Percentiles rank a stretch among this genome's conserved stretches.
phyloP scores from a whole-genome alignment of 2,113 vertebrate species.

The Nansenia antarctica region DNA sequence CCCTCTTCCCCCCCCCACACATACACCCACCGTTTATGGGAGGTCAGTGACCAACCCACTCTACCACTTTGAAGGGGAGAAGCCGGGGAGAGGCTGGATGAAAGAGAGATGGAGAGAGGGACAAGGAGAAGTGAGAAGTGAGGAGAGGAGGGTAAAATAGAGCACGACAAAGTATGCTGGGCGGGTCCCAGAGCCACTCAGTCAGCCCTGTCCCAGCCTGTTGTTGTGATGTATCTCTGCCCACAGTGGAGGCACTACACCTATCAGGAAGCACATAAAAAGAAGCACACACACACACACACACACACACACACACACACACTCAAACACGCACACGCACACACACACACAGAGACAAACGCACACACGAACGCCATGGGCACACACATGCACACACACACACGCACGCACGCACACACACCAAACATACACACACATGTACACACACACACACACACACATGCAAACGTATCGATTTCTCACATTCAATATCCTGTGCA shows the following conservation, averaged over 20 bases:
- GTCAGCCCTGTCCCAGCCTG: too few species aligned
- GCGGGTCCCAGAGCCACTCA: neutral
- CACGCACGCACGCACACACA: constrained; percentile 1
- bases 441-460: constrained; percentile 10
- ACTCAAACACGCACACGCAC: neutral
- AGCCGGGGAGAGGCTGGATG: neutral
- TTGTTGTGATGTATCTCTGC: neutral
- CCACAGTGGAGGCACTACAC: neutral
- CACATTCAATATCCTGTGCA: constrained; percentile 38
- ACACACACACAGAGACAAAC: neutral
- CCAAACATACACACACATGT: neutral
- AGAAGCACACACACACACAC: constrained; percentile 1
- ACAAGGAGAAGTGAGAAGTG: constrained; percentile 3
- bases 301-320: neutral
- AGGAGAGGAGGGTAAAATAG: neutral
- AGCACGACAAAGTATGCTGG: neutral
- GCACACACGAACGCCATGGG: neutral
- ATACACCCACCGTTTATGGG: neutral
- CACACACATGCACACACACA: constrained; percentile 11
- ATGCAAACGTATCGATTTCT: constrained; percentile 31
- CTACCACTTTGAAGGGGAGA: constrained; percentile 10
- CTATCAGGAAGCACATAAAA: neutral
- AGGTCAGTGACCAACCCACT: neutral
- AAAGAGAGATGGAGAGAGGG: constrained; percentile 20
- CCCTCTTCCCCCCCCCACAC: neutral